phyloP scores from a whole-genome alignment of 1,140 invertebrate genomes.

The Neodiprion fabricii region DNA sequence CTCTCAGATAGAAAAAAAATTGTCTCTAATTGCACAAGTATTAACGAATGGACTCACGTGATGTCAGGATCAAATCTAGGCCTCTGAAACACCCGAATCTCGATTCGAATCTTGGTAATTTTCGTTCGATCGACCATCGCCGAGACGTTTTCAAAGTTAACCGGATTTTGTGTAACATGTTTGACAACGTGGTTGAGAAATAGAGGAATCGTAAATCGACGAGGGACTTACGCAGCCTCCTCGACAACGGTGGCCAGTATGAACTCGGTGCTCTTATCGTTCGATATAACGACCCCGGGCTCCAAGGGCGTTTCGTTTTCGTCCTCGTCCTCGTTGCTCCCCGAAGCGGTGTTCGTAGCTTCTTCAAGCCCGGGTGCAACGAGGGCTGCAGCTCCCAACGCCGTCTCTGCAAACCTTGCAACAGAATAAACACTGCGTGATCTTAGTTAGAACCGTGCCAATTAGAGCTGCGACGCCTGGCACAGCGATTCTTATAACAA shows the following conservation, averaged over 20 bases:
- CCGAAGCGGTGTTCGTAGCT: constrained; percentile 90
- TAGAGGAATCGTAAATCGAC: no score
- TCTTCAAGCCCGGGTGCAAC: constrained; percentile 70
- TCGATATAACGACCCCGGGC: constrained; percentile 75
- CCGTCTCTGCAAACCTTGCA: constrained; percentile 79
- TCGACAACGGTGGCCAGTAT: constrained; percentile 84
- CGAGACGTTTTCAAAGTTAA: no score
- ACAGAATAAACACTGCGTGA: constrained; percentile 64
- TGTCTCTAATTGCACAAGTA: no score
- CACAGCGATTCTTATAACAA: no score
- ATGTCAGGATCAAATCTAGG: no score
- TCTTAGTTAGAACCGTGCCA: constrained; percentile 60
- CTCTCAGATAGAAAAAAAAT: no score
- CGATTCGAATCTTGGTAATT: no score
- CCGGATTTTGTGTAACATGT: no score
- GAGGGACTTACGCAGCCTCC: constrained; percentile 71
- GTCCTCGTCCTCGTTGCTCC: constrained; percentile 86
- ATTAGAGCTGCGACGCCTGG: neutral
- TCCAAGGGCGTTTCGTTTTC: constrained; percentile 65
- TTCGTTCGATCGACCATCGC: no score
- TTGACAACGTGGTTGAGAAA: no score
- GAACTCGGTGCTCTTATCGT: constrained; percentile 89
- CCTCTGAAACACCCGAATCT: no score
- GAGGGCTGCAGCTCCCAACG: constrained; percentile 69
- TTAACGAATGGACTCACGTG: no score